Evolutionary conservation across 2,113 vertebrate species (phyloP).

Genomic region (Vidua macroura): DNA sequence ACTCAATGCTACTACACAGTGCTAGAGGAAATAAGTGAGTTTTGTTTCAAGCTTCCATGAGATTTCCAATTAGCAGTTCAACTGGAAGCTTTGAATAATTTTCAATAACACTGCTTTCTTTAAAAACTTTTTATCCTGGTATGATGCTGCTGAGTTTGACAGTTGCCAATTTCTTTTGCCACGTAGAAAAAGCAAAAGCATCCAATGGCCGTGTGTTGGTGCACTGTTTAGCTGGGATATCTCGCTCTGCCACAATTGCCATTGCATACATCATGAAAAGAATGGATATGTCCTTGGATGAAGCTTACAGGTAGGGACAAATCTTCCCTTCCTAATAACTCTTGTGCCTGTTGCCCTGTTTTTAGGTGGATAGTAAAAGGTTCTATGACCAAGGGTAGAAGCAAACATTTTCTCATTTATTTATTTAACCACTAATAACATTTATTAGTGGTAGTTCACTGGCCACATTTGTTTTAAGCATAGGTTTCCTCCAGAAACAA

Average conservation of each 20-base stretch:
- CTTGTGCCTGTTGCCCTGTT: background rate
- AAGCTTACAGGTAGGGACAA: conserved; percentile 80
- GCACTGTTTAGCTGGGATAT: conserved; percentile 82
- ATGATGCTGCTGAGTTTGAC: background rate
- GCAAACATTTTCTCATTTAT: background rate
- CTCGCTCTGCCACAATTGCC: conserved; percentile 81
- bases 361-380: background rate
- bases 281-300: conserved; percentile 83
- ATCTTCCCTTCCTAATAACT: background rate
- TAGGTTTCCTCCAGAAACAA: background rate
- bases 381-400: background rate
- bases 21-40: background rate
- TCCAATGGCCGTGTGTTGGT: conserved; percentile 78
- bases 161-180: conserved; percentile 4
- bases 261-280: conserved; percentile 85
- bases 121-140: background rate
- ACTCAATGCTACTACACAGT: background rate
- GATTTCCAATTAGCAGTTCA: background rate
- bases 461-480: background rate
- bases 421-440: too few relatives aligned
- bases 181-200: conserved; percentile 90
- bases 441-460: background rate
- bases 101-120: background rate
- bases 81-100: background rate
- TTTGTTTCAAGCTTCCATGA: background rate